Base-by-base conservation (phyloP, 2,797 vertebrate species). In the Vireo griseus region DNA sequence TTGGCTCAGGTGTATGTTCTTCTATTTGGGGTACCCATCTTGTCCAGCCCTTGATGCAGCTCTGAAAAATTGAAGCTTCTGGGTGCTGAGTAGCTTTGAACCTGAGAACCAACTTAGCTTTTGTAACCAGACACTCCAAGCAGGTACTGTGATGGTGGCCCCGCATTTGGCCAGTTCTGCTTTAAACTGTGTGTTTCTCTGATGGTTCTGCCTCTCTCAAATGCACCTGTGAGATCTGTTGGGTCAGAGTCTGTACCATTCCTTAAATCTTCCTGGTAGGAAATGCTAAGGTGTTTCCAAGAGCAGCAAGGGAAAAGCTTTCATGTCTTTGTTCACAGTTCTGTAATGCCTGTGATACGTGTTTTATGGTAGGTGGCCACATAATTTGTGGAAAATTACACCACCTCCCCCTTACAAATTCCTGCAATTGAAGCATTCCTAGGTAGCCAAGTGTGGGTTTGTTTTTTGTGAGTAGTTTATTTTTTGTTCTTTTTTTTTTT, bases 171-270 rank as follows among this genome's bases (percentile, higher is more conserved):
- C 58, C 54, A 63, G 9, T 29, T 72, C 40, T 52, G 26, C 59
- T 63, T 76, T 13, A 28, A 31, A 48, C 2, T 2, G 0, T 6
- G 0, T 25, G 16, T 17, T 82, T 67, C 57, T 79, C n/a, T 21
- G 31, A 26, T 6, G 17, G 39, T 25, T 18, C 35, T 86, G 37
- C 31, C 75, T 84, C 75, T 84, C 75, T 61, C 18, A 74, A 61
- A 74, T 3, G 20, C 22, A 14, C 16, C 47, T 65, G 13, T 11
- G 29, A 71, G 31, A 24, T 58, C 39, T 40, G 11, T 37, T 2
- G 0, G 24, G 19, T 73, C 54, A 22, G 25, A 19, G 50, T 47
- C 62, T 58, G 25, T 31, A 51, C 58, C 16, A 2, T 48, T 69
- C 52, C 68, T 67, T 80, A 35, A 39, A 45, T 44, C 52, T 74